These are phyloP conservation scores for Napeogenes inachia DNA, from an alignment of 2,888 invertebrate species.

Conservation along the genomic window DNA sequence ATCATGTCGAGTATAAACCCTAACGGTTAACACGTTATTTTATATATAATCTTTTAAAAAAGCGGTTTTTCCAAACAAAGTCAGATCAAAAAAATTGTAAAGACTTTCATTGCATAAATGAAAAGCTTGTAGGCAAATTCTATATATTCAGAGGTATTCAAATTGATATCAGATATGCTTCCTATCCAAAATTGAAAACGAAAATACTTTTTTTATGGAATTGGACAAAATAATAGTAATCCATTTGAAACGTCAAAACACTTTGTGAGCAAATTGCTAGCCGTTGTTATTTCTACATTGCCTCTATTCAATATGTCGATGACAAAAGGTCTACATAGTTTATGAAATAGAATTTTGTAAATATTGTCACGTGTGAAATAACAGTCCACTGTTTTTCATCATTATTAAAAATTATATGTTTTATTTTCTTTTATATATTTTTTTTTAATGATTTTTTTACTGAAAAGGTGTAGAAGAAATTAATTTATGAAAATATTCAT, in stretches of 20 bases:
- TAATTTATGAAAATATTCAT: too few species aligned
- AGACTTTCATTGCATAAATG: not conserved
- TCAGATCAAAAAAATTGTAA: not conserved
- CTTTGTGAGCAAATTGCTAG: slow-evolving; percentile 19
- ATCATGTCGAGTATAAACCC: too few species aligned
- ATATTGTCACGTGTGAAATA: too few species aligned
- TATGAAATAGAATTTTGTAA: not conserved
- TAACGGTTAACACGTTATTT: too few species aligned
- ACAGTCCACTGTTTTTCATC: too few species aligned
- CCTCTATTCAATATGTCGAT: slow-evolving; percentile 5
- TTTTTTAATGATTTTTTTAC: too few species aligned
- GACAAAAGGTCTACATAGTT: not conserved
- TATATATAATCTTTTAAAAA: too few species aligned
- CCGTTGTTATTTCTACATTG: slow-evolving; percentile 6
- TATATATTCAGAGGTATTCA: not conserved
- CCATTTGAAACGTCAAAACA: slow-evolving; percentile 19
- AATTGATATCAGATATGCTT: not conserved
- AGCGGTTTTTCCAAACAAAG: not conserved
- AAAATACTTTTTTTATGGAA: slow-evolving; percentile 13
- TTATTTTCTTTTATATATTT: too few species aligned
- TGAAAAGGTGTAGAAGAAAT: too few species aligned
- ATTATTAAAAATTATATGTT: too few species aligned
- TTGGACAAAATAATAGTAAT: slow-evolving; percentile 21
- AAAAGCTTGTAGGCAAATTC: not conserved
- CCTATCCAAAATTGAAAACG: slow-evolving; percentile 1